Percentiles rank a stretch among this genome's conserved stretches.
These are phyloP conservation scores for Acanthoscelides obtectus DNA, from an alignment of 2,888 invertebrate genomes.

Conservation along the genomic window DNA sequence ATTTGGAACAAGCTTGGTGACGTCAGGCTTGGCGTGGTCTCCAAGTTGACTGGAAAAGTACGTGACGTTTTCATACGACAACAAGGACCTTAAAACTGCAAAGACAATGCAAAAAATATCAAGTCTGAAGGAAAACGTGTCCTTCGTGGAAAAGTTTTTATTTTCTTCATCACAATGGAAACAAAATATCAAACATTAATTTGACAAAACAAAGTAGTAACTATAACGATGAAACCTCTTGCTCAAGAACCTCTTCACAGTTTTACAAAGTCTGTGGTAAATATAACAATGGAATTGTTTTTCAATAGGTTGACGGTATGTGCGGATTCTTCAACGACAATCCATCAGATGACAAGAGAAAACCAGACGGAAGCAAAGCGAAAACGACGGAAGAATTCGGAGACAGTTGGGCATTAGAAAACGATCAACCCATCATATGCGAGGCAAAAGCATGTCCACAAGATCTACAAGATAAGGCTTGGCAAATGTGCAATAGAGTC, in stretches of 20 bases:
- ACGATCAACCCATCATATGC: constrained; percentile 51
- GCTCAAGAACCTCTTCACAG: too few relatives aligned
- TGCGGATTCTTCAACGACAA: constrained; percentile 74
- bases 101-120: too few relatives aligned
- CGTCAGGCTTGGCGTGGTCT: constrained; percentile 64
- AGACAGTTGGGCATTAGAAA: constrained; percentile 65
- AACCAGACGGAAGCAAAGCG: constrained; percentile 62
- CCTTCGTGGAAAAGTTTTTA: too few relatives aligned
- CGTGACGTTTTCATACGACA: too few relatives aligned
- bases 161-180: too few relatives aligned
- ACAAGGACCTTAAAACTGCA: too few relatives aligned
- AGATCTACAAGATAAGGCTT: constrained; percentile 59
- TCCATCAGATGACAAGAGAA: constrained; percentile 62
- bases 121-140: too few relatives aligned
- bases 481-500: constrained; percentile 64
- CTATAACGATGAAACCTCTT: too few relatives aligned
- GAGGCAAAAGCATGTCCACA: constrained; percentile 59
- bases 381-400: constrained; percentile 67
- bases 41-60: constrained; percentile 52
- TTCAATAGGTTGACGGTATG: constrained; percentile 61
- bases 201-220: too few relatives aligned
- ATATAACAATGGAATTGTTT: neutral
- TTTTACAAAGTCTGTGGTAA: too few relatives aligned
- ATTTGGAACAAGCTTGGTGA: constrained; percentile 62
- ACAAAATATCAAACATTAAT: too few relatives aligned